Evolutionary conservation across 2,888 invertebrate species (phyloP).

Genomic region (Eristalis intricaria): DNA sequence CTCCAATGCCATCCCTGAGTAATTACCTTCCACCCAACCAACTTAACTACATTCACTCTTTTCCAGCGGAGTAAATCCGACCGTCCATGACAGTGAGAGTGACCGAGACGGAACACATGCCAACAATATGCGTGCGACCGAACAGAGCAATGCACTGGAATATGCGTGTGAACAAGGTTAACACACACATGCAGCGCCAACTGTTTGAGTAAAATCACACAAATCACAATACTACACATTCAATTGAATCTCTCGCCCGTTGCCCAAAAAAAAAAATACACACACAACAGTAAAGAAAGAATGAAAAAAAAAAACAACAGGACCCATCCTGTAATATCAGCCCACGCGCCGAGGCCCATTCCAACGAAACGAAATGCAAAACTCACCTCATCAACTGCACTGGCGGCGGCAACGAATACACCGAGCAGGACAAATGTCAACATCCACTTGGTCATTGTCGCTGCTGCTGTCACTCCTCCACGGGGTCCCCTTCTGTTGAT

Average conservation of each 20-base stretch:
- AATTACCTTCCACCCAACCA: conserved; percentile 59
- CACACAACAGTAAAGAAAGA: neutral
- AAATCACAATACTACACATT: conserved; percentile 38
- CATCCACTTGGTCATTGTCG: conserved; percentile 67
- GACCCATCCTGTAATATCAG: neutral
- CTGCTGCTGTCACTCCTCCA: conserved; percentile 50
- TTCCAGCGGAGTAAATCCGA: conserved; percentile 30
- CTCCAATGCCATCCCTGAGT: conserved; percentile 56
- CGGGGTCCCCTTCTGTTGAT: conserved; percentile 48
- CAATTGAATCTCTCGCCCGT: conserved; percentile 18
- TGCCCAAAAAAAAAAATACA: neutral
- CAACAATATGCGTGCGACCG: conserved; percentile 43
- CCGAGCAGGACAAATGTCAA: conserved; percentile 69
- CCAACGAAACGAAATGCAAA: neutral
- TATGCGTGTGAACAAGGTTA: conserved; percentile 68
- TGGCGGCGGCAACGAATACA: conserved; percentile 62
- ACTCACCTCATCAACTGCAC: conserved; percentile 69
- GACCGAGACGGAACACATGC: conserved; percentile 45
- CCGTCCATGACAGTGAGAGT: conserved; percentile 42
- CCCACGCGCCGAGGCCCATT: neutral
- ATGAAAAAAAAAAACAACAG: neutral
- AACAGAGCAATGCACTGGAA: conserved; percentile 54
- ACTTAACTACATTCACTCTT: conserved; percentile 22
- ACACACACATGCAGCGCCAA: conserved; percentile 21
- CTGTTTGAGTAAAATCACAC: conserved; percentile 49